Base-by-base conservation (phyloP, 2,797 vertebrate species). In the Karalla daura region DNA sequence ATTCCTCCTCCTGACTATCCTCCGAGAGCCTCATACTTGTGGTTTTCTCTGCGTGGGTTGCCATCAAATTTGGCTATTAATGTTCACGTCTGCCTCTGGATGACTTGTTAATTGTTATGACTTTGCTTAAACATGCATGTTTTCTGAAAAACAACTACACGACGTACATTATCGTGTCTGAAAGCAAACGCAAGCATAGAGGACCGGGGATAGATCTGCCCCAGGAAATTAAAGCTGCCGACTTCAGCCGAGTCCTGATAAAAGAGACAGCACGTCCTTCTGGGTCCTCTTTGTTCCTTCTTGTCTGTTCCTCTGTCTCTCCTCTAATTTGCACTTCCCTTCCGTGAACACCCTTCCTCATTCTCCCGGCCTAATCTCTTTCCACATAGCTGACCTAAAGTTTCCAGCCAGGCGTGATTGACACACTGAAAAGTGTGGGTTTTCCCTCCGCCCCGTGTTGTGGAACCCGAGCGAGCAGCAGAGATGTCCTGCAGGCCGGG, bases 381-480 rank as follows among this genome's bases (percentile, higher is more conserved):
- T 78, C 74, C 81, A 81, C 64, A 61, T 41, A 55, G 23, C 67
- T 61, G 71, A 83, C 73, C 77, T 68, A 21, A 53, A 6, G 58
- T 66, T 63, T 43, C 40, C 18, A 65, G 24, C 52, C 21, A 4
- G 24, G 27, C 68, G 41, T 74, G 68, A 78, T 1, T 81, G 86
- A 70, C 80, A 64, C 27, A 2, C 40, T 30, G 37, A 74, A 54
- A 78, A 56, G 54, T 62, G 72, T 56, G 36, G 43, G 10, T 59
- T 80, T 74, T 85, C 61, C 66, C 45, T 51, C 41, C 50, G 54
- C 52, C 63, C 81, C 68, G 44, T 77, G 70, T 65, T 54, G 63
- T 70, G 78, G 78, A 85, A 83, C 67, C 74, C 58, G 74, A 87
- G 80, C 58, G 63, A 55, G 46, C 45, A 7, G n/a, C 40, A 24